phyloP scores from a whole-genome alignment of 2,797 vertebrate species.

The Ptychobarbus kaznakovi region DNA sequence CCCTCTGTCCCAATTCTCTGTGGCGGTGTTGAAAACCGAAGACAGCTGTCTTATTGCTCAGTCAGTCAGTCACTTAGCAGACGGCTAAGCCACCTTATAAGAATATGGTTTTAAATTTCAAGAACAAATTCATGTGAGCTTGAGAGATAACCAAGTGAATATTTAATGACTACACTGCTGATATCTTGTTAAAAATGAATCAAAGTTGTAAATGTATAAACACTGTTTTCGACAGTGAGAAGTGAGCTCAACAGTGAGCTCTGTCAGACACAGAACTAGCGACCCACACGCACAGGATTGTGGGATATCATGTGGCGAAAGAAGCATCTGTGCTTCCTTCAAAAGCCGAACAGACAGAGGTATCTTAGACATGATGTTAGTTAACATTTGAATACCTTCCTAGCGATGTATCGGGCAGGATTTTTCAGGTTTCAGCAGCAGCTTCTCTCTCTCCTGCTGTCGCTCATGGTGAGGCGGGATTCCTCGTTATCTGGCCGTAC shows the following conservation, averaged over 20 bases:
- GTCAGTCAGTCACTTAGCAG: neutral
- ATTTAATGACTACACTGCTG: no score
- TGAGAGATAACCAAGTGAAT: neutral
- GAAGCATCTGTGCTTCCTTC: neutral
- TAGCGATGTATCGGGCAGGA: neutral
- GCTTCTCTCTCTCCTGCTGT: constrained; percentile 38
- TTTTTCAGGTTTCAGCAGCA: neutral
- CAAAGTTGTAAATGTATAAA: neutral
- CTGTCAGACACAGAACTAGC: neutral
- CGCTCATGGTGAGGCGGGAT: constrained; percentile 51
- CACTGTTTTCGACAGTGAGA: neutral
- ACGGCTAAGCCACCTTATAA: neutral
- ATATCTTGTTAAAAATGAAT: constrained; percentile 3
- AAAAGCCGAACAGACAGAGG: neutral
- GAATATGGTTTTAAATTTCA: neutral
- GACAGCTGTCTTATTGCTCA: neutral
- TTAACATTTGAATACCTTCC: neutral
- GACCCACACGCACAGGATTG: neutral
- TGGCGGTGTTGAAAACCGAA: neutral
- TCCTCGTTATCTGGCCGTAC: constrained; percentile 51
- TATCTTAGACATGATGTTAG: neutral
- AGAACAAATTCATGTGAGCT: neutral
- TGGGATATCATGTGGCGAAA: neutral
- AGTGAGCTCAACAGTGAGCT: neutral
- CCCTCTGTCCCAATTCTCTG: neutral